These are phyloP conservation scores for Ditylenchus weischeri DNA, from an alignment of 2,888 invertebrate genomes.

Conservation along the genomic window DNA sequence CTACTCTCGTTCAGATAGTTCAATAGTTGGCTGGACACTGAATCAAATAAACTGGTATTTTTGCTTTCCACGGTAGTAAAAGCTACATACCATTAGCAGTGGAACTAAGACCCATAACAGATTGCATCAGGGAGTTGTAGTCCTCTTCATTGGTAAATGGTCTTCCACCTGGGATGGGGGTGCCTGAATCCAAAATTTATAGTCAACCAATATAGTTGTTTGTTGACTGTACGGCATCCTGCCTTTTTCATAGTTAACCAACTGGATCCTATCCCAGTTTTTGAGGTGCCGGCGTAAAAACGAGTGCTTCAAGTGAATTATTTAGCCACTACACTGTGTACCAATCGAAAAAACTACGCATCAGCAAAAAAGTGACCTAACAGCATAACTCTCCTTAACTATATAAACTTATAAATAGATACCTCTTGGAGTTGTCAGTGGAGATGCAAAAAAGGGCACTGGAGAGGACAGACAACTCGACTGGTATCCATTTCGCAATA, in stretches of 20 bases:
- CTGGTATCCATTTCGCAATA: constrained; percentile 26
- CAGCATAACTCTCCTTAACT: too few species aligned
- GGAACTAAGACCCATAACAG: constrained; percentile 16
- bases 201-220: background rate
- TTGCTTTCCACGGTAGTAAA: background rate
- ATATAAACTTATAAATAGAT: constrained; percentile 4
- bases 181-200: constrained; percentile 22
- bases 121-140: constrained; percentile 25
- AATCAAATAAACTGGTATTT: constrained; percentile 12
- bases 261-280: too few species aligned
- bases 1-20: constrained; percentile 39
- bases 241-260: too few species aligned
- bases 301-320: too few species aligned
- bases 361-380: too few species aligned
- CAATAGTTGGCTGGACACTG: constrained; percentile 38
- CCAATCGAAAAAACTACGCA: too few species aligned
- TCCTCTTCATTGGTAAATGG: constrained; percentile 27
- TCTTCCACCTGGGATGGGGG: constrained; percentile 21
- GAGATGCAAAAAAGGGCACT: constrained; percentile 39
- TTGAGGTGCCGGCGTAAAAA: too few species aligned
- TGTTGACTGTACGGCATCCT: too few species aligned
- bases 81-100: constrained; percentile 15
- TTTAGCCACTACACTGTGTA: too few species aligned
- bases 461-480: constrained; percentile 30
- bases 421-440: constrained; percentile 41